Percentiles rank a stretch among this genome's conserved stretches.
These are phyloP conservation scores for Odontamblyopus rebecca DNA, from an alignment of 2,797 vertebrate species.

Conservation along the genomic window DNA sequence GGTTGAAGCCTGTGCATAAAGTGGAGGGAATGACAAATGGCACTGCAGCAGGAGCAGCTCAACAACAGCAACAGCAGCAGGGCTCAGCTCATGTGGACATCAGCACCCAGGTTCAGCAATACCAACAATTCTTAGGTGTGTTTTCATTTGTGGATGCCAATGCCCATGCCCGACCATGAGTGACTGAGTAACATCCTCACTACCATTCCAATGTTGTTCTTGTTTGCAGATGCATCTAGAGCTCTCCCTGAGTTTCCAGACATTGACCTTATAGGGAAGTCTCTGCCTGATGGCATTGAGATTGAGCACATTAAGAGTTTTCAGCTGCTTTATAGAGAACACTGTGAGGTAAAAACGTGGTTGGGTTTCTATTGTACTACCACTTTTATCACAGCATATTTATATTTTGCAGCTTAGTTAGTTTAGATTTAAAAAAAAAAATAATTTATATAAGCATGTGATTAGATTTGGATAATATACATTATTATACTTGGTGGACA, in stretches of 20 bases:
- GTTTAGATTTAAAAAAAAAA: too few species aligned
- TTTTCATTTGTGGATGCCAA: background rate
- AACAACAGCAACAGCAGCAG: conserved; percentile 85
- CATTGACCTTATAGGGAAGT: conserved; percentile 87
- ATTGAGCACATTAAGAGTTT: conserved; percentile 90
- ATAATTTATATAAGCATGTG: background rate
- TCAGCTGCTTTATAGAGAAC: conserved; percentile 92
- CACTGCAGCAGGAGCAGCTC: conserved; percentile 82
- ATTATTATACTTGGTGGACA: background rate
- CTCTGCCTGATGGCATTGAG: conserved; percentile 86
- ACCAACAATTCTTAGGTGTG: conserved; percentile 95
- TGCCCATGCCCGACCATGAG: background rate
- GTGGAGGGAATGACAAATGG: conserved; percentile 94
- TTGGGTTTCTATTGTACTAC: background rate
- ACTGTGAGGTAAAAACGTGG: conserved; percentile 86
- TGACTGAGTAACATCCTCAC: conserved; percentile 1
- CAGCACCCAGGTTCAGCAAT: conserved; percentile 94
- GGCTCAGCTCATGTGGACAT: conserved; percentile 87
- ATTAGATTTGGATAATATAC: background rate
- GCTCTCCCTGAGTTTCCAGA: conserved; percentile 89
- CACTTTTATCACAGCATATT: background rate
- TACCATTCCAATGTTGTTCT: conserved; percentile 9
- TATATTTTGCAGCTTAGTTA: too few species aligned
- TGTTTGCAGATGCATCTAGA: conserved; percentile 84
- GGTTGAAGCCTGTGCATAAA: conserved; percentile 93